Evolutionary conservation across 2,113 vertebrate species (phyloP), one percentile per base, ranked within the genome.

Genomic region (Larimichthys polyactis): DNA sequence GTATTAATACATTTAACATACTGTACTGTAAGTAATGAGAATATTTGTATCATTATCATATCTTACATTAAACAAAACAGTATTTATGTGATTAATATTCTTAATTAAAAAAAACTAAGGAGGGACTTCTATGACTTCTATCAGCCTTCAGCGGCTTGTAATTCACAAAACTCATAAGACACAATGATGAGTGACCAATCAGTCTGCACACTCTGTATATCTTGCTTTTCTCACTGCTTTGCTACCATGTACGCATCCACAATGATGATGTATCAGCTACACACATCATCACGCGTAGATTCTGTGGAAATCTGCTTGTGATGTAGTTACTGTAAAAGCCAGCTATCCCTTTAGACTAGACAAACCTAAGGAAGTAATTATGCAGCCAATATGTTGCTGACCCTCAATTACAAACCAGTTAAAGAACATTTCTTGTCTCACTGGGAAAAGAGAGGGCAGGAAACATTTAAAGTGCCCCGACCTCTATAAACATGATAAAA

Each of bases 331-430:
- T 1, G 6, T 36, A 7, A 55, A 32, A 29, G 11, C 36, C 40
- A n/a, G 22, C 36, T 22, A 60, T 49, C 63, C 71, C 40, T 64
- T 2, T 19, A 76, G 79, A 75, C 14, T 0, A 68, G 29, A 65
- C 44, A 49, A 46, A 63, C 15, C 43, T 36, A 62, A 11, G 12
- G 65, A 68, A 59, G 64, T 52, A 63, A 82, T 84, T 64, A 82
- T 54, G 71, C 55, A 73, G 68, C 69, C 3, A 6, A 49, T 29
- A 15, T 46, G 63, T 54, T 73, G 22, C 19, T 79, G 71, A 85
- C 72, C 75, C 72, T 73, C 57, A 74, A 67, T 82, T 82, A 76
- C 49, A 55, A 79, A 79, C 5, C 67, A 62, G 57, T 69, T 62
- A 64, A 68, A 62, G 40, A 65, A 57, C 29, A 73, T 74, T 54